Base-by-base conservation (phyloP, 1,140 invertebrate species). In the Ceratina calcarata region DNA sequence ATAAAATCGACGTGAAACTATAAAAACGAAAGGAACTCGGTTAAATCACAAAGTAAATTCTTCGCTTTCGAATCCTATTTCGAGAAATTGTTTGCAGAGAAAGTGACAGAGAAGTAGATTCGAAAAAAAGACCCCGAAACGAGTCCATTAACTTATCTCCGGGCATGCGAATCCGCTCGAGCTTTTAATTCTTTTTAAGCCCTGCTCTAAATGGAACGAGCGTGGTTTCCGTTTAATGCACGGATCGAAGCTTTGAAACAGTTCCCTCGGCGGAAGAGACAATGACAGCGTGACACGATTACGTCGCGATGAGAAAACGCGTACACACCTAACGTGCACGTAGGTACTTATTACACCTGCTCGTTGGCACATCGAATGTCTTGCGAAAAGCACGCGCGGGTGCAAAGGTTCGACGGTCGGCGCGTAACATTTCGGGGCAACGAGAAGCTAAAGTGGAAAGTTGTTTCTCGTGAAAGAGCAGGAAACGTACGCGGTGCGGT, bases 71-170 rank as follows among this genome's bases (percentile, higher is more conserved):
- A 78, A 53, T 8, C 45, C 4, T 18, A 18, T 27, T 6, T 2
- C 20, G 7, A 15, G 24, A 51, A 32, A 20, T 20, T 55, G 69
- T 8, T 51, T 37, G 45, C 20, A 27, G 57, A 72, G 69, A 78
- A 78, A 78, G 76, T 57, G 75, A 13, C 57, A 45, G n/a, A 58
- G 62, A 64, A 78, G 49, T 70, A 1, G 75, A 70, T 55, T 78
- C n/a, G n/a, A 7, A 22, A 51, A 51, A 37, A 27, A 12, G 18
- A 6, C 18, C 6, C 3, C 16, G 16, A 12, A 22, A 53, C 66
- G 22, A 68, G 16, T 27, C 65, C 20, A 51, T 67, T 24, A 32
- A 32, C 27, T 32, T 32, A 51, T 15, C 32, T 16, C 20, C 6
- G n/a, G n/a, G n/a, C n/a, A n/a, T n/a, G n/a, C 32, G 32, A 37